Percentiles rank a stretch among this genome's conserved stretches.
Evolutionary conservation across 2,113 vertebrate species (phyloP).

Genomic region (Aleadryas rufinucha): DNA sequence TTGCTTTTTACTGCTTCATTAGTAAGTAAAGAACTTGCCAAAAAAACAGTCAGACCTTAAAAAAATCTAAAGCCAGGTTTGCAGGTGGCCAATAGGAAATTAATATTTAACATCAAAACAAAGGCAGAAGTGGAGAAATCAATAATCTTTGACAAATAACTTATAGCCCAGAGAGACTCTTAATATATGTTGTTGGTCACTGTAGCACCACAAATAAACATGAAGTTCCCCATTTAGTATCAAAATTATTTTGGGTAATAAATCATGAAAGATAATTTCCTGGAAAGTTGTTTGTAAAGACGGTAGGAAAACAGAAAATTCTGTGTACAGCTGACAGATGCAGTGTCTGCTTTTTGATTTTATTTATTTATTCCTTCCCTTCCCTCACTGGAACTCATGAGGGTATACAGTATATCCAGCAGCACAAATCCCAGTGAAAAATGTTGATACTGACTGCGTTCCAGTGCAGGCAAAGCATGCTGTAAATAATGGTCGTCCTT

Average conservation of each 20-base stretch:
- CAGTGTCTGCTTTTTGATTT: background rate
- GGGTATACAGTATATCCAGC: background rate
- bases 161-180: background rate
- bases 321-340: background rate
- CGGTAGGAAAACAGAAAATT: background rate
- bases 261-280: background rate
- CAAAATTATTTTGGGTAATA: background rate
- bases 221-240: background rate
- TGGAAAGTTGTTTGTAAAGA: background rate
- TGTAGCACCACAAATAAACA: background rate
- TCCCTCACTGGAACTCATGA: background rate
- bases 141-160: background rate
- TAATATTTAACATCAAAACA: background rate
- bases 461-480: background rate
- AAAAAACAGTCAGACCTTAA: background rate
- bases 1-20: background rate
- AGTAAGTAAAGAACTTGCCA: background rate
- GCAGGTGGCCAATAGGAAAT: background rate
- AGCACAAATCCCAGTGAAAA: slow-evolving; percentile 19
- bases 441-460: background rate
- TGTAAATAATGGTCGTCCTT: background rate
- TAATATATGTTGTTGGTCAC: background rate
- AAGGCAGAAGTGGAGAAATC: background rate
- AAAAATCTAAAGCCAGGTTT: background rate
- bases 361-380: background rate